Percentiles rank a stretch among this genome's conserved stretches.
These are phyloP conservation scores for Metacarcinus magister DNA, from an alignment of 2,888 invertebrate genomes.

Conservation along the genomic window DNA sequence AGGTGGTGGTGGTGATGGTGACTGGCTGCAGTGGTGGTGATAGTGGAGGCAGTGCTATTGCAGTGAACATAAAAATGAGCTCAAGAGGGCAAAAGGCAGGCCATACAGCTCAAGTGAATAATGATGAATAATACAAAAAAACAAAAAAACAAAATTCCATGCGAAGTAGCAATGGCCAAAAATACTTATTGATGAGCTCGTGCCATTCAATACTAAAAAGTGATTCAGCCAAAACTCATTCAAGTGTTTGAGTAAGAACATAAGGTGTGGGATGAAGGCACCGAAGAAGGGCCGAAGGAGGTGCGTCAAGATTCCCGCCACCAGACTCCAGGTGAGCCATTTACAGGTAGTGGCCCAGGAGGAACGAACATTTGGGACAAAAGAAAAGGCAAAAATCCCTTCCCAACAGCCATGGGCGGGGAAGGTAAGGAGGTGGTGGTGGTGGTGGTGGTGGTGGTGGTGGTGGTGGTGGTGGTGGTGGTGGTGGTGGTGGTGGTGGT, in stretches of 20 bases:
- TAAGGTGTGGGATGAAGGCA: background rate
- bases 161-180: conserved; percentile 28
- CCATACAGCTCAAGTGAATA: background rate
- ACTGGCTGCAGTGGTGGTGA: background rate
- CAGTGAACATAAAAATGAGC: background rate
- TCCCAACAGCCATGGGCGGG: background rate
- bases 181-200: conserved; percentile 34
- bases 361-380: background rate
- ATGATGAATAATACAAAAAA: background rate
- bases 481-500: background rate
- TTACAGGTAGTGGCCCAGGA: background rate
- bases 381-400: background rate
- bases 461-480: background rate
- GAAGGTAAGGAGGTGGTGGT: background rate
- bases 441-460: background rate
- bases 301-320: background rate
- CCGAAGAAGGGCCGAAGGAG: background rate
- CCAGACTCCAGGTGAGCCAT: background rate
- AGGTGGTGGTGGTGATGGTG: background rate
- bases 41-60: background rate
- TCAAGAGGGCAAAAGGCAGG: background rate
- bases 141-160: background rate
- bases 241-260: background rate
- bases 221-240: background rate
- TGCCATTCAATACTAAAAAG: conserved; percentile 26